Evolutionary conservation across 2,113 vertebrate species (phyloP).

Genomic region (Mesembrinibis cayennensis): DNA sequence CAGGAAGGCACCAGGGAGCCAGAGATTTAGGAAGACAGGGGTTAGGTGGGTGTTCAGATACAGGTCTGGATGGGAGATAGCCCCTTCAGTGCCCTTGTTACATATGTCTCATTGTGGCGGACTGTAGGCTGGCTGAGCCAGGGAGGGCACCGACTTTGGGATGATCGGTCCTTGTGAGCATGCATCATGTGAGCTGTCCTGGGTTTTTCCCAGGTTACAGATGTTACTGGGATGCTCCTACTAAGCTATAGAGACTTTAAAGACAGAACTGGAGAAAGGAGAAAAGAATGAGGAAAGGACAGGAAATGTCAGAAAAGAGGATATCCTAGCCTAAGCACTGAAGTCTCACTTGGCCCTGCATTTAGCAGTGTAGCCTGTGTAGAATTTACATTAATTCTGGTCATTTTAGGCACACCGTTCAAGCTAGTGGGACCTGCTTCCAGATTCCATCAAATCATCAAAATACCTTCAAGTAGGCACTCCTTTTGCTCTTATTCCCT

Average conservation of each 20-base stretch:
- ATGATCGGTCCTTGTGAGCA: neutral
- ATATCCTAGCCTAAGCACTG: neutral
- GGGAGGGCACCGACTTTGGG: no score
- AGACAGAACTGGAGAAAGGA: neutral
- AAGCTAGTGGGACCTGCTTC: neutral
- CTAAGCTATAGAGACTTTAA: neutral
- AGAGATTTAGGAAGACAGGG: neutral
- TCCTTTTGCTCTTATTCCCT: neutral
- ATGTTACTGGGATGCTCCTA: neutral
- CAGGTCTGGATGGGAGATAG: neutral
- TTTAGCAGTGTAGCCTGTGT: neutral
- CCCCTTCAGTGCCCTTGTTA: neutral
- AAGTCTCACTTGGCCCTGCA: neutral
- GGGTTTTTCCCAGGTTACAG: neutral
- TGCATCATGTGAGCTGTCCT: neutral
- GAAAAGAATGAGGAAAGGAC: neutral
- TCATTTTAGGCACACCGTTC: neutral
- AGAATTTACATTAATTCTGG: neutral
- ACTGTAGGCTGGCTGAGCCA: neutral
- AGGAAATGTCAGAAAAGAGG: neutral
- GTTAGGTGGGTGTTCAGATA: neutral
- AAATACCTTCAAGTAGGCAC: neutral
- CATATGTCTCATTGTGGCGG: fast-evolving
- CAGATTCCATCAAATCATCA: neutral
- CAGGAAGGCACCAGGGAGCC: neutral